These are phyloP conservation scores for Verasper variegatus DNA, from an alignment of 2,113 vertebrate genomes.

Conservation along the genomic window DNA sequence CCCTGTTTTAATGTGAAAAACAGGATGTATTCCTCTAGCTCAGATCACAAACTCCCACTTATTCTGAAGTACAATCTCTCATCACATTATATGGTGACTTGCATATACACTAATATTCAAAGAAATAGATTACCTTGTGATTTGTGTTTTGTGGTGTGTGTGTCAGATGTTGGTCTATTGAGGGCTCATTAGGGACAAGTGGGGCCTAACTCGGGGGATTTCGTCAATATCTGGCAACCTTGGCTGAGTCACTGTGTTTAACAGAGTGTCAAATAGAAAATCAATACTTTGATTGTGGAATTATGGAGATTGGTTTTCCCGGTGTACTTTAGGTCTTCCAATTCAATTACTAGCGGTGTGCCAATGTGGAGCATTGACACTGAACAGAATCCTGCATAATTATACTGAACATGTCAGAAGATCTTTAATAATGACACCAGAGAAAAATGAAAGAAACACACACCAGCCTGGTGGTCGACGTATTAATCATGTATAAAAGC, in stretches of 20 bases:
- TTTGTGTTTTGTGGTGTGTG: not conserved
- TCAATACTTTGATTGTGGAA: constrained; percentile 69
- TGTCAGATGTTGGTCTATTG: constrained; percentile 31
- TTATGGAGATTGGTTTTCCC: constrained; percentile 68
- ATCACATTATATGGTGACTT: too few species aligned
- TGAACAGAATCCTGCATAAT: constrained; percentile 15
- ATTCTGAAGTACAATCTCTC: too few species aligned
- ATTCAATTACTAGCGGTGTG: constrained; percentile 56
- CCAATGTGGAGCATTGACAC: constrained; percentile 41
- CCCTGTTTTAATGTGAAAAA: not conserved
- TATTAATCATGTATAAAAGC: not conserved
- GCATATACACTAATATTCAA: not conserved
- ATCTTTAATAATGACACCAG: constrained; percentile 28
- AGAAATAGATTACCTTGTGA: not conserved
- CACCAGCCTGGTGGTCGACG: not conserved
- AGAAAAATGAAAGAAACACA: constrained; percentile 14
- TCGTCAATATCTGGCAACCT: constrained; percentile 63
- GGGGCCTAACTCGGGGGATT: constrained; percentile 23
- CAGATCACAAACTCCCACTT: too few species aligned
- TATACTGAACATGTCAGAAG: constrained; percentile 46
- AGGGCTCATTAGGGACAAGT: constrained; percentile 57
- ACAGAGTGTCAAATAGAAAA: constrained; percentile 50
- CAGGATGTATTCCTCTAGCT: too few species aligned
- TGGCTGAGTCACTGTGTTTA: constrained; percentile 36
- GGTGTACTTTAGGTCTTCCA: constrained; percentile 42